These are phyloP conservation scores for Pterocles burchelli DNA, from an alignment of 2,113 vertebrate species.

Conservation along the genomic window DNA sequence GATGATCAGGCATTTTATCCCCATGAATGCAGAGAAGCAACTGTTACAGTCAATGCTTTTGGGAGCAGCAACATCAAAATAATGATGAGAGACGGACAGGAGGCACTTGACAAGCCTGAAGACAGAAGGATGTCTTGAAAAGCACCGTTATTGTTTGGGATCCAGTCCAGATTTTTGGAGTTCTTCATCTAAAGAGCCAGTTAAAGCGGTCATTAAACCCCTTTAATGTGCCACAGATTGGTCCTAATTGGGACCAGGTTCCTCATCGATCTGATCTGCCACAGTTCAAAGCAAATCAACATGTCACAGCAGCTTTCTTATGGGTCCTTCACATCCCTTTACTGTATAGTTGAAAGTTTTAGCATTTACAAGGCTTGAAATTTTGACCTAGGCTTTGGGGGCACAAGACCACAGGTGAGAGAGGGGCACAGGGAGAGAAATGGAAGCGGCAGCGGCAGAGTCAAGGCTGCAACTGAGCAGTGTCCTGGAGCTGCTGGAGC, in stretches of 20 bases:
- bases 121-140: conserved; percentile 4
- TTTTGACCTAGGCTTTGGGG: not conserved
- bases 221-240: not conserved
- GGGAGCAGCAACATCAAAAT: not conserved
- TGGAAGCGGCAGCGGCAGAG: not conserved
- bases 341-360: not conserved
- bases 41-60: not conserved
- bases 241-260: conserved; percentile 43
- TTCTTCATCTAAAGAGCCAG: not conserved
- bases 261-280: not conserved
- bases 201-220: conserved; percentile 1
- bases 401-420: not conserved
- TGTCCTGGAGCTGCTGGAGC: not conserved
- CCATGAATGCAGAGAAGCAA: not conserved
- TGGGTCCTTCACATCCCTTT: not conserved
- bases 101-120: not conserved
- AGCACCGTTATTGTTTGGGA: not conserved
- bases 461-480: not conserved
- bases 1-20: not conserved
- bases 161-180: conserved; percentile 25
- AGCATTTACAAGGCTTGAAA: not conserved
- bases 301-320: not conserved
- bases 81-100: not conserved
- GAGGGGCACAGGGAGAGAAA: not conserved
- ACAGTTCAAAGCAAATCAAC: not conserved